Conservation (phyloP, 2,113 vertebrate genomes). For the Hylia prasina region DNA sequence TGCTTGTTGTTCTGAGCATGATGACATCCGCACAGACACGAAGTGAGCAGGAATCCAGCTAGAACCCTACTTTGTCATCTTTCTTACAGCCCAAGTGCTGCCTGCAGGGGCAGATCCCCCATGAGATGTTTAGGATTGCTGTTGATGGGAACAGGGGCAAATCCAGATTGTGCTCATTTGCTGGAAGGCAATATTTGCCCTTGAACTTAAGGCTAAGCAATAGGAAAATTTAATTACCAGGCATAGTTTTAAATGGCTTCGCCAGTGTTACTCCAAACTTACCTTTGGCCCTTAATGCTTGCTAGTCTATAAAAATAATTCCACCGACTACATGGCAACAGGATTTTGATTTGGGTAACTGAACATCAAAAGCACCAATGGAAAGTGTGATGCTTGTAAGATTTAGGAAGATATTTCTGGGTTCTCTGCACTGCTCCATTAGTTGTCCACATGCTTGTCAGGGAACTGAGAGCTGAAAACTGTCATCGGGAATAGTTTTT, state of each 20-base stretch:
- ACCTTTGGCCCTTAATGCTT: background rate
- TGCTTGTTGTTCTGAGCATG: background rate
- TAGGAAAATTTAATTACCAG: background rate
- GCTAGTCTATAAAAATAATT: background rate
- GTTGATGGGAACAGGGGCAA: background rate
- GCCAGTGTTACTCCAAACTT: background rate
- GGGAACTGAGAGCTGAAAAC: background rate
- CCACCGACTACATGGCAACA: rapidly evolving
- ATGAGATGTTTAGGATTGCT: background rate
- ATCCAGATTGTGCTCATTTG: background rate
- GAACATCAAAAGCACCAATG: background rate
- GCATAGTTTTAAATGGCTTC: background rate
- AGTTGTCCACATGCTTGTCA: background rate
- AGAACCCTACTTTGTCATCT: background rate
- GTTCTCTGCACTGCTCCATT: background rate
- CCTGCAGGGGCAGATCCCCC: background rate
- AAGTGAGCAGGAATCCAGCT: background rate
- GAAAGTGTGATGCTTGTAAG: background rate
- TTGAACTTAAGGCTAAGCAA: background rate
- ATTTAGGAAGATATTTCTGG: background rate
- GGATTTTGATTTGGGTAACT: background rate
- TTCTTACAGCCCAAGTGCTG: background rate
- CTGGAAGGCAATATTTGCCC: background rate
- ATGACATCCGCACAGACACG: background rate
- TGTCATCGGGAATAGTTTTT: background rate